These are phyloP conservation scores for Spialia ferax DNA, from an alignment of 2,888 invertebrate genomes.

Conservation along the genomic window DNA sequence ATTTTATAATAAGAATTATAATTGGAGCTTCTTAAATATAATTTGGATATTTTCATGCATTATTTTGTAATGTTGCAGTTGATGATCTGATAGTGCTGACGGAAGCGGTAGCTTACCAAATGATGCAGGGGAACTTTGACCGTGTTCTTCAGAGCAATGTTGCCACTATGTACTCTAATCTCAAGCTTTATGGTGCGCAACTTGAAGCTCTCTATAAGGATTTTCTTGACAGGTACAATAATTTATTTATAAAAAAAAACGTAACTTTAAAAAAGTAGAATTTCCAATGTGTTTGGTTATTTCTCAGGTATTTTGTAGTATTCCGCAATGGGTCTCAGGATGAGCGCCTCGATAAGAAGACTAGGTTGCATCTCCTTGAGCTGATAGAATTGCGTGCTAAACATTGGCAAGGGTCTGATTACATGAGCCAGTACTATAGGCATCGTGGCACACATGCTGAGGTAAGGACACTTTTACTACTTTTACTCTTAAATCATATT, in stretches of 20 bases:
- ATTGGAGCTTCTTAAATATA: too few relatives aligned
- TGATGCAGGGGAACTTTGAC: constrained; percentile 92
- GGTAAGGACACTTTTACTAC: constrained; percentile 58
- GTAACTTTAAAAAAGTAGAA: background rate
- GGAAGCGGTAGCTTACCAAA: constrained; percentile 92
- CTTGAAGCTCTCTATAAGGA: constrained; percentile 94
- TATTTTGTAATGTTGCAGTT: constrained; percentile 81
- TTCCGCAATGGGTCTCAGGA: constrained; percentile 96
- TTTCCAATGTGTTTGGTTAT: constrained; percentile 70
- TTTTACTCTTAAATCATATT: too few relatives aligned
- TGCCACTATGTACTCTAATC: constrained; percentile 92
- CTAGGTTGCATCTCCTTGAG: constrained; percentile 95
- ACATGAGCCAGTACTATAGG: constrained; percentile 94
- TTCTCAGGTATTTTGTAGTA: constrained; percentile 92
- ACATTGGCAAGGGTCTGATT: constrained; percentile 95
- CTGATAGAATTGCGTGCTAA: constrained; percentile 97
- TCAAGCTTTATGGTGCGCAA: constrained; percentile 93
- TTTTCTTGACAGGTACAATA: constrained; percentile 92
- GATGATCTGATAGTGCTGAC: constrained; percentile 94
- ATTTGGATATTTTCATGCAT: background rate
- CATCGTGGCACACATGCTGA: constrained; percentile 88
- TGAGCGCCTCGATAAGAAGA: constrained; percentile 94
- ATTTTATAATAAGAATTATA: too few relatives aligned
- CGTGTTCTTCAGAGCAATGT: constrained; percentile 91
- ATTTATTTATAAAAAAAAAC: too few relatives aligned